Conservation (phyloP, 2,888 invertebrate genomes). For the Axea sp. region DNA sequence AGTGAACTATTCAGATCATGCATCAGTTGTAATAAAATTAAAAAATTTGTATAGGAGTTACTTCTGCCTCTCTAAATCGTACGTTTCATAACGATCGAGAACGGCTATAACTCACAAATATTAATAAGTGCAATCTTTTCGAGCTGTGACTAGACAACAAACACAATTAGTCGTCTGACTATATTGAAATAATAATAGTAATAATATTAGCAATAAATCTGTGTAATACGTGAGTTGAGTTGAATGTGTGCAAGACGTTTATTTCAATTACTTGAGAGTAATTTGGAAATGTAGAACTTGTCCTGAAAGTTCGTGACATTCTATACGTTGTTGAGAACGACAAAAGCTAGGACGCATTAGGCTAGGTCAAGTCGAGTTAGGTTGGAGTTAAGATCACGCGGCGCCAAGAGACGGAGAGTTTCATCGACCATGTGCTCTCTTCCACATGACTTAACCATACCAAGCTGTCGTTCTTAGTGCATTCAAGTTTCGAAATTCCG, state of each 20-base stretch:
- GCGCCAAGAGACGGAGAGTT: constrained; percentile 59
- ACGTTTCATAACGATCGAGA: too few relatives aligned
- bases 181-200: constrained; percentile 21
- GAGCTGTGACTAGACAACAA: not conserved
- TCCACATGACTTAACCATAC: constrained; percentile 64
- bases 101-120: too few relatives aligned
- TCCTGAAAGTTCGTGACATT: constrained; percentile 52
- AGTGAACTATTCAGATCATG: too few relatives aligned
- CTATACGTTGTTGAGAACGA: constrained; percentile 54
- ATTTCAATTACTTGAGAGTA: constrained; percentile 58
- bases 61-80: too few relatives aligned
- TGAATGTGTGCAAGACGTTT: constrained; percentile 46
- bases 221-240: constrained; percentile 19
- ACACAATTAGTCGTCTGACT: constrained; percentile 5
- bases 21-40: too few relatives aligned
- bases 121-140: not conserved
- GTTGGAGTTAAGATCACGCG: constrained; percentile 61
- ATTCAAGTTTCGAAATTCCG: constrained; percentile 58
- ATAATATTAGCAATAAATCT: constrained; percentile 33
- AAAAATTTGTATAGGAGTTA: too few relatives aligned
- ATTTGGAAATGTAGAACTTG: constrained; percentile 59
- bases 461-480: constrained; percentile 54
- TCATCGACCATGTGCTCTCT: constrained; percentile 64
- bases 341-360: constrained; percentile 59
- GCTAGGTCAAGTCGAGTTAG: constrained; percentile 63